Evolutionary conservation across 1,140 invertebrate species (phyloP).

Genomic region (Trichonephila inaurata): DNA sequence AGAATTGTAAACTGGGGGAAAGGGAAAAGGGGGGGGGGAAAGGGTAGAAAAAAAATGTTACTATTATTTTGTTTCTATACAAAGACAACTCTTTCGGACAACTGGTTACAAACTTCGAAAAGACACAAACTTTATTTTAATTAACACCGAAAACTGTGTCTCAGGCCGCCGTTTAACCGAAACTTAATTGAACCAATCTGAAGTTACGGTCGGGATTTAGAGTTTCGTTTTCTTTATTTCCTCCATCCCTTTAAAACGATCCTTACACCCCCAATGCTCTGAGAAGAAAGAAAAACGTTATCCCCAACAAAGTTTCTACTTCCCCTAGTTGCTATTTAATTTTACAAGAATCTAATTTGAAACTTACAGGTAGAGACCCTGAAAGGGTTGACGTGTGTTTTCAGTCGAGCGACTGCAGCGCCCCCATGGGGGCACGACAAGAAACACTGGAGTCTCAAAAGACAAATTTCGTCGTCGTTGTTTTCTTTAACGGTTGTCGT

Average conservation of each 20-base stretch:
- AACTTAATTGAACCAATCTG: neutral
- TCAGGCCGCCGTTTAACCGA: neutral
- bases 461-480: neutral
- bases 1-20: too few relatives aligned
- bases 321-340: neutral
- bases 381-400: constrained; percentile 10
- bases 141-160: neutral
- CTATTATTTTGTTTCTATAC: too few relatives aligned
- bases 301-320: neutral
- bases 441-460: neutral
- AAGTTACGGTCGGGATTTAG: neutral
- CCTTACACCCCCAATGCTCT: neutral
- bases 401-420: neutral
- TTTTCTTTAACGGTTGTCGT: constrained; percentile 7
- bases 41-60: too few relatives aligned
- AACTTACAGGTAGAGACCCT: neutral
- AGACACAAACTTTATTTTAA: neutral
- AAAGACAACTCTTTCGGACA: neutral
- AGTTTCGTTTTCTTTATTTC: neutral
- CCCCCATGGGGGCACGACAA: neutral
- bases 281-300: neutral
- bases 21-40: too few relatives aligned
- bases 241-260: neutral
- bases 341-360: constrained; percentile 35
- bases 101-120: neutral